These are phyloP conservation scores for Ceriagrion tenellum DNA, from an alignment of 2,888 invertebrate genomes.

Conservation along the genomic window DNA sequence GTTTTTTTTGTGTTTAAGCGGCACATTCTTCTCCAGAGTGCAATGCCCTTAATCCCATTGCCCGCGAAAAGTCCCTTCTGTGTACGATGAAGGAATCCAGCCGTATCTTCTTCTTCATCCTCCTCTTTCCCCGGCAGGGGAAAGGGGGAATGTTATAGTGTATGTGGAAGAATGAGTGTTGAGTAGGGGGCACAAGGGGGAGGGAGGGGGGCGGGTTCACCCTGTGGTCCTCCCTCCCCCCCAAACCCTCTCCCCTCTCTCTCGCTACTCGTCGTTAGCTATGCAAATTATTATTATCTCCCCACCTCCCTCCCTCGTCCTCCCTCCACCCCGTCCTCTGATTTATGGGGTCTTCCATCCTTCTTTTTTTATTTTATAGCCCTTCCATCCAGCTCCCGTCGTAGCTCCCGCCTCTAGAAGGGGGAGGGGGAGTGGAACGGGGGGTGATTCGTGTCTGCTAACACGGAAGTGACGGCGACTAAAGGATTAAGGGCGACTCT, in stretches of 20 bases:
- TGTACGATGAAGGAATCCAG: too few species aligned
- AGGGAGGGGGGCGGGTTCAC: not conserved
- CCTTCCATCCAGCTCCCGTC: not conserved
- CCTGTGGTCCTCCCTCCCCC: not conserved
- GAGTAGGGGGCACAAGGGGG: not conserved
- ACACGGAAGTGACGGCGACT: slow-evolving; percentile 10
- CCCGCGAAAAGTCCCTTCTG: not conserved
- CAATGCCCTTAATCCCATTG: not conserved
- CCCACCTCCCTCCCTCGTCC: not conserved
- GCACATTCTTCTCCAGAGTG: not conserved
- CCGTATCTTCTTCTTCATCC: too few species aligned
- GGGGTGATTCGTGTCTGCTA: not conserved
- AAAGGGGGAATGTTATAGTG: too few species aligned
- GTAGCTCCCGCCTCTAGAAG: not conserved
- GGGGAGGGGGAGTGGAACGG: too few species aligned
- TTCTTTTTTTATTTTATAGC: not conserved
- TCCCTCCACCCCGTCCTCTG: not conserved
- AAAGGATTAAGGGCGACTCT: not conserved
- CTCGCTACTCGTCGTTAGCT: not conserved
- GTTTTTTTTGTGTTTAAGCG: too few species aligned
- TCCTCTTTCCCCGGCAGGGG: too few species aligned
- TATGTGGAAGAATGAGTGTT: too few species aligned
- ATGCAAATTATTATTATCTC: slow-evolving; percentile 18
- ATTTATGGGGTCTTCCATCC: not conserved
- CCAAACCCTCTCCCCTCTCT: not conserved